Evolutionary conservation across 2,888 invertebrate genomes (phyloP), one percentile per base, ranked within the genome.

Genomic region (Caenorhabditis becei): DNA sequence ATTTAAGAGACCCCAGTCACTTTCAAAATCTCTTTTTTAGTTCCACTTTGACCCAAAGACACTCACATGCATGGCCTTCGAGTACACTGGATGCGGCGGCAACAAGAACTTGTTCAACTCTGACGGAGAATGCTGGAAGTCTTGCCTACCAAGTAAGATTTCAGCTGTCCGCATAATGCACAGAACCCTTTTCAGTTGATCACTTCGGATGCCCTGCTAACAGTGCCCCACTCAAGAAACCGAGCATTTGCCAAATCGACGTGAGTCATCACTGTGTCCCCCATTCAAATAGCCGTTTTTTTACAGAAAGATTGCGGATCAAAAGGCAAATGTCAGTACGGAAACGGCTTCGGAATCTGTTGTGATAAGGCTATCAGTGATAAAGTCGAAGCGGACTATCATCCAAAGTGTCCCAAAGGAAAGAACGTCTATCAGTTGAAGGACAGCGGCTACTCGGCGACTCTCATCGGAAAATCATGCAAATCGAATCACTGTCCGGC

Each of bases 401-500:
- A 72, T 23, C 80, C 83, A 18, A 80, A 83, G 32, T 83, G 83
- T 49, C 65, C 80, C 26, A 72, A 63, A 8, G 70, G 70, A 18
- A 83, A 77, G 66, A 83, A 74, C 8, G 63, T 56, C 10, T 47
- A 63, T 49, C 63, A 83, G 51, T 20, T 56, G 0, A 56, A 69
- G n/a, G 61, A 59, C 16, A 77, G 77, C 20, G 80, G 80, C 1
- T 69, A 80, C 53, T 66, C 69, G 41, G 8, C 41, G 7, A 75
- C 75, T 37, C 61, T 69, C 18, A 69, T 80, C 37, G 83, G 83
- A 41, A 83, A 85, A 58, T 63, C 70, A 1, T 85, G 85, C 65
- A 58, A 70, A 8, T 70, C 80, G 35, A 74, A 82, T 10, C 79
- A 78, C 71, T 85, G 85, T 56, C 85, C 85, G 47, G 28, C 54